Percentiles rank a stretch among this genome's conserved stretches.
Conservation (phyloP, 1,140 invertebrate species). For the Megalonaias nervosa region DNA sequence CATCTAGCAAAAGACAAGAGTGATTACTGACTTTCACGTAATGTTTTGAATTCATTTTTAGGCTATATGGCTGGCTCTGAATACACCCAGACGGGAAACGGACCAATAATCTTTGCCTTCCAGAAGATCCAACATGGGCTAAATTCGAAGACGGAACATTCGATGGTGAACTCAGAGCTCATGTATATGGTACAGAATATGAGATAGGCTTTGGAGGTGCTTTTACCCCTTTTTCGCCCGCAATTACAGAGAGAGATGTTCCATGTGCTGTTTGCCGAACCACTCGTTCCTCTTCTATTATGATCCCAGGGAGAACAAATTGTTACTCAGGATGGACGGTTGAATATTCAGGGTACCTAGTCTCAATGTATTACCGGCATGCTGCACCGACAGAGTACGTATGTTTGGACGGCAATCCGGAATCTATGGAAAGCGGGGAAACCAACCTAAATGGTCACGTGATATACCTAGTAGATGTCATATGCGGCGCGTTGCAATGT, state of each 20-base stretch:
- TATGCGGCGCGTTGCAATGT: conserved; percentile 12
- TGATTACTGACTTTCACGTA: too few relatives aligned
- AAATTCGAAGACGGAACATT: neutral
- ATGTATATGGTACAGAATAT: conserved; percentile 12
- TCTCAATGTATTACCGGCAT: conserved; percentile 10
- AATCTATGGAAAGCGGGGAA: neutral
- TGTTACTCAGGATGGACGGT: conserved; percentile 34
- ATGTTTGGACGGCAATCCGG: conserved; percentile 21
- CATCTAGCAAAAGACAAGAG: too few relatives aligned
- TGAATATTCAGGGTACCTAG: conserved; percentile 35
- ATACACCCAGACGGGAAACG: neutral
- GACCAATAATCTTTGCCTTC: neutral
- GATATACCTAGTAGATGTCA: conserved; percentile 25
- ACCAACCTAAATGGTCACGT: conserved; percentile 8
- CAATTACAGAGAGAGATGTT: conserved; percentile 10
- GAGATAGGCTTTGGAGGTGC: neutral
- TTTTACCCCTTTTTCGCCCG: neutral
- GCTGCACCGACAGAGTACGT: conserved; percentile 20
- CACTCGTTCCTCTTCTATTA: conserved; percentile 10
- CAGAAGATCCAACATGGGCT: conserved; percentile 5
- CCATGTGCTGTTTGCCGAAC: conserved; percentile 37
- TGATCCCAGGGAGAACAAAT: conserved; percentile 29
- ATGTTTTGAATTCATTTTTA: neutral
- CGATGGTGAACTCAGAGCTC: neutral
- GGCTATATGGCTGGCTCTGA: conserved; percentile 2